Conservation (phyloP, 2,888 invertebrate genomes). For the Agrochola litura region DNA sequence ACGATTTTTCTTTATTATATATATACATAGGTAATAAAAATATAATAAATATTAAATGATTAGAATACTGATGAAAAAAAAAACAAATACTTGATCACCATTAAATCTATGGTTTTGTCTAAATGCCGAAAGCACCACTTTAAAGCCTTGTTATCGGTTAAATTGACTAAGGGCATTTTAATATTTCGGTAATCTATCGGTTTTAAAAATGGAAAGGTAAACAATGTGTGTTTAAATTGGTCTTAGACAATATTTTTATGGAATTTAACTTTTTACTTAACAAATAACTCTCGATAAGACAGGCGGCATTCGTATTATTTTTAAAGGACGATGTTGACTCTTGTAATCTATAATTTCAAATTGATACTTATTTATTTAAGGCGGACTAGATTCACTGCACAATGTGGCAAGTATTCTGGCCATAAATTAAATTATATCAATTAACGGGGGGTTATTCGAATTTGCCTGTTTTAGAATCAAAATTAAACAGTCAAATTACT, state of each 20-base stretch:
- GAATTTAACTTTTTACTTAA: slow-evolving; percentile 10
- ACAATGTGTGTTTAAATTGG: slow-evolving; percentile 20
- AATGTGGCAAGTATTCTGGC: not conserved
- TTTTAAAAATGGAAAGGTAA: slow-evolving; percentile 21
- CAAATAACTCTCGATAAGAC: slow-evolving; percentile 17
- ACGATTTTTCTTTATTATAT: no score
- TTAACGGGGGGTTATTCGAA: no score
- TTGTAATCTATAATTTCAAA: not conserved
- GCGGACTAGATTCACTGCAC: not conserved
- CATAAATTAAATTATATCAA: no score
- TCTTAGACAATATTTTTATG: slow-evolving; percentile 15
- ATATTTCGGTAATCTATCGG: slow-evolving; percentile 37
- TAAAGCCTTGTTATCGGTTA: slow-evolving; percentile 43
- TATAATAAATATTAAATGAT: no score
- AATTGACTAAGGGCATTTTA: slow-evolving; percentile 1
- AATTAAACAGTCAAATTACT: not conserved
- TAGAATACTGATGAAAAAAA: no score
- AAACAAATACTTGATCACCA: slow-evolving; percentile 49
- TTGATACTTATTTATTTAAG: not conserved
- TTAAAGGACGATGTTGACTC: not conserved
- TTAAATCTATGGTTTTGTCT: slow-evolving; percentile 18
- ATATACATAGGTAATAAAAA: no score
- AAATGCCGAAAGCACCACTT: slow-evolving; percentile 9
- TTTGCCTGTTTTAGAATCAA: not conserved
- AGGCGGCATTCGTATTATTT: not conserved